Percentiles rank a stretch among this genome's conserved stretches.
Conservation (phyloP, 2,888 invertebrate genomes). For the Lucinisca nassula region DNA sequence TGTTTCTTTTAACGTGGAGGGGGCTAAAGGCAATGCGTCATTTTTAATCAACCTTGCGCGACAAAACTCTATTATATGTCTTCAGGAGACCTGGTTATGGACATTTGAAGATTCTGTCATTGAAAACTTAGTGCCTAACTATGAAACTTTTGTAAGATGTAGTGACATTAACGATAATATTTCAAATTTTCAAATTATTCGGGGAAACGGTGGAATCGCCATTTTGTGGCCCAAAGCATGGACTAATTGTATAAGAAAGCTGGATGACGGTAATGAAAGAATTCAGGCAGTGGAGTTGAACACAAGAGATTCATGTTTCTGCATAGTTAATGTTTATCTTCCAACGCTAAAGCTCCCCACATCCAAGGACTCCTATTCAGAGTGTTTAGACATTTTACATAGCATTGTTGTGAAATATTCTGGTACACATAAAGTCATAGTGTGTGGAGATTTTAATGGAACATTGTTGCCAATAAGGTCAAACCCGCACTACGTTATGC, state of each 20-base stretch:
- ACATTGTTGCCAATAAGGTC: neutral
- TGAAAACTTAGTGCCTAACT: slow-evolving; percentile 2
- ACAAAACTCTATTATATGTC: neutral
- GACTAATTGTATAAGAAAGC: neutral
- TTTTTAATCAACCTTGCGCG: neutral
- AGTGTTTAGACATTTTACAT: neutral
- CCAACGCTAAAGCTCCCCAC: neutral
- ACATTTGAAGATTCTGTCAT: neutral
- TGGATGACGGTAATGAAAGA: neutral
- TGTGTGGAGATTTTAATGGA: slow-evolving; percentile 13
- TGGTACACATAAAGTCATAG: neutral
- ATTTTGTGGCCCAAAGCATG: slow-evolving; percentile 3
- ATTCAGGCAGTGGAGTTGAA: neutral
- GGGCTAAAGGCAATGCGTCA: slow-evolving; percentile 1
- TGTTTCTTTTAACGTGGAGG: neutral
- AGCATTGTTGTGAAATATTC: neutral
- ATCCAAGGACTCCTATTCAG: slow-evolving; percentile 7
- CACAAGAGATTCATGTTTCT: neutral
- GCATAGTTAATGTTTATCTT: slow-evolving; percentile 10
- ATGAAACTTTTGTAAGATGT: slow-evolving; percentile 3
- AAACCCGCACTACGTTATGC: neutral
- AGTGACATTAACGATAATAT: slow-evolving; percentile 1
- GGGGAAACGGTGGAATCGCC: slow-evolving; percentile 12
- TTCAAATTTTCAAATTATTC: neutral
- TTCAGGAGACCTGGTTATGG: slow-evolving; percentile 18